Conservation (phyloP, 2,797 vertebrate species). For the Enteromius afrohamiltoni region DNA sequence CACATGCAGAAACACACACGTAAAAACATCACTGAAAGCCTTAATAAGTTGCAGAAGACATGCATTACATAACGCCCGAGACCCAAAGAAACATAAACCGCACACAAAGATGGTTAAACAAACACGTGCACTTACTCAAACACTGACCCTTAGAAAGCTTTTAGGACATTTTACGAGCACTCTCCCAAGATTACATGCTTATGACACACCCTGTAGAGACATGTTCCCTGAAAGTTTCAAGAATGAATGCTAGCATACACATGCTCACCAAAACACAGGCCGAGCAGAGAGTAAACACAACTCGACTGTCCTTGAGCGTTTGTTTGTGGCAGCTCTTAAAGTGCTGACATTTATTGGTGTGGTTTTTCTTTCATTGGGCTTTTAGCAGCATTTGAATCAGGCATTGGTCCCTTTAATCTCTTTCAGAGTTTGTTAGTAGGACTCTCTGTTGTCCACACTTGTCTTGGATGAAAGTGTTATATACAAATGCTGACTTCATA, state of each 20-base stretch:
- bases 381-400: constrained; percentile 78
- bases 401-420: constrained; percentile 73
- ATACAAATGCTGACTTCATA: constrained; percentile 39
- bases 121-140: constrained; percentile 53
- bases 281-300: constrained; percentile 63
- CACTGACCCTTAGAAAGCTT: constrained; percentile 60
- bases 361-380: constrained; percentile 78
- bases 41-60: constrained; percentile 43
- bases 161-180: constrained; percentile 59
- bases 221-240: constrained; percentile 50
- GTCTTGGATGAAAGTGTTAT: constrained; percentile 9
- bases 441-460: constrained; percentile 51
- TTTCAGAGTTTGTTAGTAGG: constrained; percentile 64
- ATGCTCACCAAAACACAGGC: constrained; percentile 17
- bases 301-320: constrained; percentile 48
- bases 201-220: constrained; percentile 61
- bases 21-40: constrained; percentile 41
- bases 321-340: constrained; percentile 62
- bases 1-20: constrained; percentile 43
- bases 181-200: constrained; percentile 55
- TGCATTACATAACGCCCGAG: constrained; percentile 51
- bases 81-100: constrained; percentile 50
- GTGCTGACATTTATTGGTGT: constrained; percentile 74
- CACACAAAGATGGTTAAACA: constrained; percentile 64
- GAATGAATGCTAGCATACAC: constrained; percentile 1